Percentiles rank a stretch among this genome's conserved stretches.
phyloP scores from a whole-genome alignment of 2,888 invertebrate genomes.

The Sturmia bella region DNA sequence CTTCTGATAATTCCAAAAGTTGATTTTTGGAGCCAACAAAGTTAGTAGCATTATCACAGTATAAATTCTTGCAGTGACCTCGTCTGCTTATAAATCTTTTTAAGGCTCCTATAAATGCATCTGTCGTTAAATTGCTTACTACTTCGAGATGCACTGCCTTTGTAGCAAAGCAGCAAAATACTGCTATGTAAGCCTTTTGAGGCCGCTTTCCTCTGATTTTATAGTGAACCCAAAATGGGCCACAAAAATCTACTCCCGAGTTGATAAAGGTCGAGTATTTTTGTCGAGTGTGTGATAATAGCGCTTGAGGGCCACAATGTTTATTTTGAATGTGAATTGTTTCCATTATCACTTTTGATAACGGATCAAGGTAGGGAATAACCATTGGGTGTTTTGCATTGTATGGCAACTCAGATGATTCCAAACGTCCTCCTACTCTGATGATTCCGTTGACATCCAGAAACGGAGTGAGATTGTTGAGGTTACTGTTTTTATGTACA shows the following conservation, averaged over 20 bases:
- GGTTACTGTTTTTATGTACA: no score
- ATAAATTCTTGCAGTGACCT: neutral
- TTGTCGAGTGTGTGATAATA: neutral
- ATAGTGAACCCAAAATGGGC: neutral
- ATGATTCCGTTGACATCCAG: no score
- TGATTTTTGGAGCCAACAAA: neutral
- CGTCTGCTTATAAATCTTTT: neutral
- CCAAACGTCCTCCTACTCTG: no score
- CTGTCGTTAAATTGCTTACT: neutral
- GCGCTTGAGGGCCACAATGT: neutral
- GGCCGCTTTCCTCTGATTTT: neutral
- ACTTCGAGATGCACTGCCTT: neutral
- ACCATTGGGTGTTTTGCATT: no score
- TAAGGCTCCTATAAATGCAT: neutral
- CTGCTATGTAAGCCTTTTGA: conserved; percentile 1
- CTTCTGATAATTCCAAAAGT: neutral
- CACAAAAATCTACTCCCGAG: neutral
- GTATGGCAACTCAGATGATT: no score
- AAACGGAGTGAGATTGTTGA: no score
- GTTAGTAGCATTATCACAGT: neutral
- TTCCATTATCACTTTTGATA: no score
- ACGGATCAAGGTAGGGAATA: no score
- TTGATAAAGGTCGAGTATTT: neutral
- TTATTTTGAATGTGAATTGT: neutral
- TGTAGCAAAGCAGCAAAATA: neutral